These are phyloP conservation scores for Antennarius striatus DNA, from an alignment of 2,113 vertebrate species.

Conservation along the genomic window DNA sequence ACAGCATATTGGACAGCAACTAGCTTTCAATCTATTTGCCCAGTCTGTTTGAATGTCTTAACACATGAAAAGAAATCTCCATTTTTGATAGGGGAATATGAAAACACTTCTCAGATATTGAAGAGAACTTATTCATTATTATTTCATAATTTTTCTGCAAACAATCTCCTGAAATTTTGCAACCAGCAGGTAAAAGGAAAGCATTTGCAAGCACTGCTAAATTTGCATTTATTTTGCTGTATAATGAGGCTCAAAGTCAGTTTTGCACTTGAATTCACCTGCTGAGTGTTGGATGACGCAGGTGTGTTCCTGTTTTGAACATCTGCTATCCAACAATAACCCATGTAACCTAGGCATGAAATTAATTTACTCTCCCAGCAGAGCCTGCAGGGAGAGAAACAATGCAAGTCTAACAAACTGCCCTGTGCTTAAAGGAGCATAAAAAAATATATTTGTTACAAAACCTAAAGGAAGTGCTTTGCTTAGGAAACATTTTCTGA, in stretches of 20 bases:
- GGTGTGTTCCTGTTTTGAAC: slow-evolving; percentile 53
- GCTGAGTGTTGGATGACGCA: slow-evolving; percentile 33
- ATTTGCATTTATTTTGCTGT: slow-evolving; percentile 1
- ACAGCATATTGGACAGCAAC: too few relatives aligned
- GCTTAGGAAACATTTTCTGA: too few relatives aligned
- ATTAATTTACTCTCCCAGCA: slow-evolving; percentile 63
- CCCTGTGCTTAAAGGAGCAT: background rate
- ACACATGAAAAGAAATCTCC: too few relatives aligned
- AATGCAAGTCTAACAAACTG: slow-evolving; percentile 47
- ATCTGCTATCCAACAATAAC: slow-evolving; percentile 48
- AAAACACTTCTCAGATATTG: too few relatives aligned
- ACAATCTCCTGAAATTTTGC: too few relatives aligned
- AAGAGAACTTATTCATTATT: too few relatives aligned
- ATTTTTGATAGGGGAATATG: too few relatives aligned
- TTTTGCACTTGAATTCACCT: slow-evolving; percentile 15
- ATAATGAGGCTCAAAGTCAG: background rate
- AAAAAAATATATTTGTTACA: background rate
- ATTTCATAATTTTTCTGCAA: too few relatives aligned
- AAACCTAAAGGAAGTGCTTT: too few relatives aligned
- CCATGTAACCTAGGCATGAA: slow-evolving; percentile 52
- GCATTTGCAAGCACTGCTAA: background rate
- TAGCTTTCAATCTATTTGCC: too few relatives aligned
- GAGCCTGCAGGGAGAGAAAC: slow-evolving; percentile 58
- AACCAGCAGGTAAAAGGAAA: background rate
- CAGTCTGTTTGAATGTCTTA: too few relatives aligned